Evolutionary conservation across 2,113 vertebrate species (phyloP).

Genomic region (Prunella himalayana): DNA sequence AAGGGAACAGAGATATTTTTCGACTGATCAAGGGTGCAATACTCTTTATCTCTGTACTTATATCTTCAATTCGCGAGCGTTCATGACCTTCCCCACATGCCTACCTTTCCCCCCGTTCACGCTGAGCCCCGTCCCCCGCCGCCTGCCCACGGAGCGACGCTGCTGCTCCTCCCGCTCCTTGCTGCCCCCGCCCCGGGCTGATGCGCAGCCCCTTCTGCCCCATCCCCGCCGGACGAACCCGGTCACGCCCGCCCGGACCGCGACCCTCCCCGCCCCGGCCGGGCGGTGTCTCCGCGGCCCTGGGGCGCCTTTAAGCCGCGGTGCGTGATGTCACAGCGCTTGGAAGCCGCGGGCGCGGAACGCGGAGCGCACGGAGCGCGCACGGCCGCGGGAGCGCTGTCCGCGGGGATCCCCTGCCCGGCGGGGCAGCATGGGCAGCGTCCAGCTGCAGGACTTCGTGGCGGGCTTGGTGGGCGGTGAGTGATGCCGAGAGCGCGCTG

Average conservation of each 20-base stretch:
- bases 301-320: background rate
- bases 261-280: background rate
- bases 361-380: background rate
- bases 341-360: background rate
- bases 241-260: background rate
- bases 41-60: background rate
- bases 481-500: background rate
- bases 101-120: accelerated
- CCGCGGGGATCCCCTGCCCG: too few species aligned
- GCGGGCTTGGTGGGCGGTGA: slow-evolving; percentile 78
- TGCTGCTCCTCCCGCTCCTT: background rate
- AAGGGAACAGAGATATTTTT: background rate
- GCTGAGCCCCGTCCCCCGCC: accelerated
- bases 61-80: background rate
- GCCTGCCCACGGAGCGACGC: background rate
- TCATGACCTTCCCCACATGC: accelerated
- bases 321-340: background rate
- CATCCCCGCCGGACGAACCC: accelerated
- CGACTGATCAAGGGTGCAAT: too few species aligned
- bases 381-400: background rate
- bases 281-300: background rate
- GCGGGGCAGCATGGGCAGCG: background rate
- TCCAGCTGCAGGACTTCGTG: slow-evolving; percentile 70
- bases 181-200: accelerated
- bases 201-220: accelerated